Conservation (phyloP, 2,113 vertebrate species). For the Bos indicus region DNA sequence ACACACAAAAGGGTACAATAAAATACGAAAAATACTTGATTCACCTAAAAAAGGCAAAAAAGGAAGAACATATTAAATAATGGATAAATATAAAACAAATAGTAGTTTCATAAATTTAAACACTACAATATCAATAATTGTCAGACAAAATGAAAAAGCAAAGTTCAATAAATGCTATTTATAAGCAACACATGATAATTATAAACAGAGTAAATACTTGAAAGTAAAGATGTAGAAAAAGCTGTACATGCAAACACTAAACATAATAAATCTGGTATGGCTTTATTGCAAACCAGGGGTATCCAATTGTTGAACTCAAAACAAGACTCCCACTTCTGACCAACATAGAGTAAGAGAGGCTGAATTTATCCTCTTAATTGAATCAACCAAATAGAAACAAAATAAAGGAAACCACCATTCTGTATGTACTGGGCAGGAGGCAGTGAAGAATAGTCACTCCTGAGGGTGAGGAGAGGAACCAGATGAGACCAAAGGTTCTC, state of each 20-base stretch:
- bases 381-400: background rate
- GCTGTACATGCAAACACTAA: background rate
- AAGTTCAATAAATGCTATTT: background rate
- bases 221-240: background rate
- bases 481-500: accelerated
- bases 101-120: background rate
- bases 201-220: background rate
- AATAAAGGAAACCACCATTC: background rate
- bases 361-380: background rate
- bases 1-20: background rate
- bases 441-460: background rate
- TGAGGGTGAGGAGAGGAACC: background rate
- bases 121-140: background rate
- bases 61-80: background rate
- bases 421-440: background rate
- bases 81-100: background rate
- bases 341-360: background rate
- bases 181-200: background rate
- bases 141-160: background rate
- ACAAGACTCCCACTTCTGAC: background rate
- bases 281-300: background rate
- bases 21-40: background rate
- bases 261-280: background rate
- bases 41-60: background rate
- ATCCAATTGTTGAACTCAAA: background rate